phyloP scores from a whole-genome alignment of 92 coral and sea anemone genomes.

The Palythoa grandiflora region DNA sequence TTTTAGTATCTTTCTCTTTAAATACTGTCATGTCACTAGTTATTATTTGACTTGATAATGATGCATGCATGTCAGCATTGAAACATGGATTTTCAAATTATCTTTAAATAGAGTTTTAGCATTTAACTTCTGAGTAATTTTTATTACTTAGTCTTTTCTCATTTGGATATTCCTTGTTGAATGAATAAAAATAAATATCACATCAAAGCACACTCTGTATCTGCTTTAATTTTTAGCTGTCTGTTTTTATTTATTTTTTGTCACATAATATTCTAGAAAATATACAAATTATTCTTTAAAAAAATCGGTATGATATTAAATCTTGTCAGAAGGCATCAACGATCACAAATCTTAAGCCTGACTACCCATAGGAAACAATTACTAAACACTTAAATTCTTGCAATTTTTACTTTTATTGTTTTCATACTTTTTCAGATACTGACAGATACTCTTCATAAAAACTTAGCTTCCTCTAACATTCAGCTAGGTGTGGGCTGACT shows the following conservation, averaged over 20 bases:
- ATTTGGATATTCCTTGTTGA: not conserved
- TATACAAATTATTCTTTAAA: not conserved
- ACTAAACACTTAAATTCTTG: constrained; percentile 9
- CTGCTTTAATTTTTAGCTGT: not conserved
- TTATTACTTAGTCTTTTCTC: constrained; percentile 3
- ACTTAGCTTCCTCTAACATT: not conserved
- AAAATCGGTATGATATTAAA: not conserved
- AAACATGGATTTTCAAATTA: constrained; percentile 5
- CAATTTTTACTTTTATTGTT: not conserved
- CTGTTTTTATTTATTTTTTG: not conserved
- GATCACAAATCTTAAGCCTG: constrained; percentile 7
- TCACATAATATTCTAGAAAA: not conserved
- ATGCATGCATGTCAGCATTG: constrained; percentile 9
- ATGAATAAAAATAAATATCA: not conserved
- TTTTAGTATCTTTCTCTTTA: not conserved
- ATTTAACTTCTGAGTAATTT: constrained; percentile 9
- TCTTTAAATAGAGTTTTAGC: constrained; percentile 1
- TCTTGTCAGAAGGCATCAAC: not conserved
- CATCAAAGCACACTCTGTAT: constrained; percentile 4
- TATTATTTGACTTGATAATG: constrained; percentile 4
- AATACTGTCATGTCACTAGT: not conserved
- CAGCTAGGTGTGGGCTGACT: constrained; percentile 22
- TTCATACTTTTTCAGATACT: not conserved
- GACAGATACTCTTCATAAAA: constrained; percentile 17
- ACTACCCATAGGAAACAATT: constrained; percentile 1